These are phyloP conservation scores for Thunnus albacares DNA, from an alignment of 2,797 vertebrate genomes.

Conservation along the genomic window DNA sequence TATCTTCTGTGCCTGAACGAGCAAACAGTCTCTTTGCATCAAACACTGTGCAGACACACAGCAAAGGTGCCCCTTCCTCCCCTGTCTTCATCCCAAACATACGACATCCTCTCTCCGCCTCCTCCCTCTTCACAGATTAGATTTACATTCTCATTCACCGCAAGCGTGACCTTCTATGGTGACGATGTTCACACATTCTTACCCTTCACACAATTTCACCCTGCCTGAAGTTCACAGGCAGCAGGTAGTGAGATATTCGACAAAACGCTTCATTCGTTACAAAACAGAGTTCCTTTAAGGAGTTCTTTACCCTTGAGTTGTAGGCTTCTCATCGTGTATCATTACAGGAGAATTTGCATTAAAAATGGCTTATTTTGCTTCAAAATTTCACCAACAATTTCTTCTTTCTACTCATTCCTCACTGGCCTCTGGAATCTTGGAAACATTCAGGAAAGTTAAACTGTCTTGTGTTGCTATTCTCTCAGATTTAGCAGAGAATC, in stretches of 20 bases:
- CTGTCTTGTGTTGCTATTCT: conserved; percentile 29
- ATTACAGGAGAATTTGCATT: conserved; percentile 36
- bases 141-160: conserved; percentile 70
- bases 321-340: conserved; percentile 29
- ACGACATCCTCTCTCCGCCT: conserved; percentile 56
- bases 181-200: conserved; percentile 59
- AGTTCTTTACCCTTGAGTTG: conserved; percentile 40
- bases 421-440: not conserved
- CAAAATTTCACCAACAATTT: conserved; percentile 7
- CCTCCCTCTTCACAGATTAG: conserved; percentile 54
- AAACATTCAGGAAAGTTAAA: conserved; percentile 34
- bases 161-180: conserved; percentile 69
- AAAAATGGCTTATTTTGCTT: conserved; percentile 21
- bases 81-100: conserved; percentile 57
- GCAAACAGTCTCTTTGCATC: conserved; percentile 40
- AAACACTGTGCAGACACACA: conserved; percentile 56
- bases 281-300: conserved; percentile 23
- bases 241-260: conserved; percentile 32
- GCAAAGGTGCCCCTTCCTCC: conserved; percentile 38
- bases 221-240: conserved; percentile 47
- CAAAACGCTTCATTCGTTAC: conserved; percentile 45
- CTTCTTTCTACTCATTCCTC: conserved; percentile 14
- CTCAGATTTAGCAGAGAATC: conserved; percentile 34
- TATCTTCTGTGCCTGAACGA: conserved; percentile 38
- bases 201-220: conserved; percentile 27